Percentiles rank a stretch among this genome's conserved stretches.
Evolutionary conservation across 2,888 invertebrate genomes (phyloP).

Genomic region (Fragum whitleyi): DNA sequence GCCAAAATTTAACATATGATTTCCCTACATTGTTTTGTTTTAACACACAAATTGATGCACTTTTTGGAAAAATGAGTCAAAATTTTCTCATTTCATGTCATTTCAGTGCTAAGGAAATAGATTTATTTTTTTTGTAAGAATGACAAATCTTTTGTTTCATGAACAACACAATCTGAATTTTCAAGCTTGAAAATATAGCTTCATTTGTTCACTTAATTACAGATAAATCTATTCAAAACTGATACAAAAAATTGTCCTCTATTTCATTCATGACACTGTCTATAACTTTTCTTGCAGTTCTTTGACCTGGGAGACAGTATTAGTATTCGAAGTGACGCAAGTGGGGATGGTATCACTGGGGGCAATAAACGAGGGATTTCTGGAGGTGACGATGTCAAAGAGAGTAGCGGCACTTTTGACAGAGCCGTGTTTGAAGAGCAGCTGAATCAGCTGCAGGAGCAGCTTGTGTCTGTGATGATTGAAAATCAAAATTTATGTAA

Average conservation of each 20-base stretch:
- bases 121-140: too few species aligned
- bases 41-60: too few species aligned
- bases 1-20: too few species aligned
- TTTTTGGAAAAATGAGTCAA: not conserved
- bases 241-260: not conserved
- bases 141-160: too few species aligned
- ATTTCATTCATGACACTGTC: not conserved
- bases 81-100: too few species aligned
- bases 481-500: conserved; percentile 83
- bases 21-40: not conserved
- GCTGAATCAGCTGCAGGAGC: conserved; percentile 83
- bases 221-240: not conserved
- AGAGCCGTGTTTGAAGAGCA: conserved; percentile 80
- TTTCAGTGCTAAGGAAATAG: too few species aligned
- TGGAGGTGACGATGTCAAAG: not conserved
- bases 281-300: conserved; percentile 1
- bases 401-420: conserved; percentile 48
- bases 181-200: too few species aligned
- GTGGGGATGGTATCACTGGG: not conserved
- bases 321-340: not conserved
- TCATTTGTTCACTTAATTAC: too few species aligned
- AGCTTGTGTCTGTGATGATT: conserved; percentile 83
- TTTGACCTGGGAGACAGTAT: conserved; percentile 6
- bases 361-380: not conserved
- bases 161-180: too few species aligned